Evolutionary conservation across 1,140 invertebrate genomes (phyloP).

Genomic region (Chymomyza costata): DNA sequence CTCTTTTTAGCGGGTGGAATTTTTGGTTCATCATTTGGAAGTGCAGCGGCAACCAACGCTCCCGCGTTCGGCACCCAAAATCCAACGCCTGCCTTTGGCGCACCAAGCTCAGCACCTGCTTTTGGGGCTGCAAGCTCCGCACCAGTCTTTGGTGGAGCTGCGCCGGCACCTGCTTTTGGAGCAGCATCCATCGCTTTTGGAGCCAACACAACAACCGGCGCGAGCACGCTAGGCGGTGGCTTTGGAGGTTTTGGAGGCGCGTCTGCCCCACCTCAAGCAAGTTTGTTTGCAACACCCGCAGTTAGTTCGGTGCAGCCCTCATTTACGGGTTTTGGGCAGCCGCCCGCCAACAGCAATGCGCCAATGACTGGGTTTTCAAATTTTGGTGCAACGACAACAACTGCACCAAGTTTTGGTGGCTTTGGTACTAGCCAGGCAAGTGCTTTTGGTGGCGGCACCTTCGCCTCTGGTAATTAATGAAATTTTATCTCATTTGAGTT

Average conservation of each 20-base stretch:
- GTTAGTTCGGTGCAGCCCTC: constrained; percentile 52
- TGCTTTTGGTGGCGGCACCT: constrained; percentile 75
- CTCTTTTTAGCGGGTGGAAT: constrained; percentile 50
- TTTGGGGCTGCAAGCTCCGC: constrained; percentile 35
- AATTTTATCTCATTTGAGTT: not conserved
- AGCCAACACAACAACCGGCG: constrained; percentile 39
- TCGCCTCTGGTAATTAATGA: constrained; percentile 48
- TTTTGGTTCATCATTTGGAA: constrained; percentile 75
- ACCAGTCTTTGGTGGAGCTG: constrained; percentile 26
- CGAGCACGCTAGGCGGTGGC: constrained; percentile 47
- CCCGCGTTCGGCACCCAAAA: constrained; percentile 43
- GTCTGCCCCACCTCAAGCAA: constrained; percentile 34
- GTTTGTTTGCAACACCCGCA: constrained; percentile 62
- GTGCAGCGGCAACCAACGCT: constrained; percentile 55
- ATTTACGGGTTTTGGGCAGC: constrained; percentile 74
- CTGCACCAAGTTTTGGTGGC: constrained; percentile 76
- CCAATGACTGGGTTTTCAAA: constrained; percentile 77
- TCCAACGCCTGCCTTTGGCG: constrained; percentile 55
- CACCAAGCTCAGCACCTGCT: constrained; percentile 51
- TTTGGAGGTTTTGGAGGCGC: constrained; percentile 58
- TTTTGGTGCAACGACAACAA: constrained; percentile 77
- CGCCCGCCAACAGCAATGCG: constrained; percentile 29
- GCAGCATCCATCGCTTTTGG: constrained; percentile 39
- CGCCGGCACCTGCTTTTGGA: constrained; percentile 11
- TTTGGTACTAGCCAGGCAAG: constrained; percentile 74